These are phyloP conservation scores for Sceloporus tristichus DNA, from an alignment of 2,113 vertebrate genomes.

Conservation along the genomic window DNA sequence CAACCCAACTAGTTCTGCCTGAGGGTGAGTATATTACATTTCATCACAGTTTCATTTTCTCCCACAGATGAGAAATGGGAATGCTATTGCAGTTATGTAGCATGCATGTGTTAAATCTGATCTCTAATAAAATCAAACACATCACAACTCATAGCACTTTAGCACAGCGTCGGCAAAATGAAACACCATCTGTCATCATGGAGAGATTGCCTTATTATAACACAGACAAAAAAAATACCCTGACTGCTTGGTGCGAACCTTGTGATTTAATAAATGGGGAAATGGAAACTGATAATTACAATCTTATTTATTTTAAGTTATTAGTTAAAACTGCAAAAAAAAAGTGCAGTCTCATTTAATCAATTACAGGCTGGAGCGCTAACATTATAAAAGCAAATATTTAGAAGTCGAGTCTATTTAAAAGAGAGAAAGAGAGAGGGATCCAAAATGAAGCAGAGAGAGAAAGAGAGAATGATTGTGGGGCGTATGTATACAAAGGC, in stretches of 20 bases:
- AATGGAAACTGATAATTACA: conserved; percentile 86
- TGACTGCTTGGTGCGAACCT: conserved; percentile 81
- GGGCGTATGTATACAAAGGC: conserved; percentile 58
- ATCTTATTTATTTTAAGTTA: conserved; percentile 86
- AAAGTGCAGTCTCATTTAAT: conserved; percentile 76
- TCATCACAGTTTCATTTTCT: conserved; percentile 99
- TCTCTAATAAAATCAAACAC: conserved; percentile 99
- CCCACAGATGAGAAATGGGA: conserved; percentile 97
- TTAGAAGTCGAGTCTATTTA: conserved; percentile 61
- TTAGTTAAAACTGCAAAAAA: conserved; percentile 80
- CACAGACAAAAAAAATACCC: conserved; percentile 78
- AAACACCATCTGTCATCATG: conserved; percentile 95
- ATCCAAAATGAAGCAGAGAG: conserved; percentile 56
- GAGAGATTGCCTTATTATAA: conserved; percentile 91
- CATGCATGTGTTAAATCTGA: conserved; percentile 98
- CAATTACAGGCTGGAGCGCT: conserved; percentile 75
- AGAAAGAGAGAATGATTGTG: conserved; percentile 46
- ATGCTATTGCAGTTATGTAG: conserved; percentile 95
- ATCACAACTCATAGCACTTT: conserved; percentile 95
- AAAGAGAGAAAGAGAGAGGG: conserved; percentile 37
- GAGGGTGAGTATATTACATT: conserved; percentile 99
- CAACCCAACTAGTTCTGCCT: conserved; percentile 96
- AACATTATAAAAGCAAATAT: conserved; percentile 66
- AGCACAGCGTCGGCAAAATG: conserved; percentile 91
- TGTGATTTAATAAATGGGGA: conserved; percentile 85